Conservation (phyloP, 2,797 vertebrate species). For the Sciurus vulgaris region DNA sequence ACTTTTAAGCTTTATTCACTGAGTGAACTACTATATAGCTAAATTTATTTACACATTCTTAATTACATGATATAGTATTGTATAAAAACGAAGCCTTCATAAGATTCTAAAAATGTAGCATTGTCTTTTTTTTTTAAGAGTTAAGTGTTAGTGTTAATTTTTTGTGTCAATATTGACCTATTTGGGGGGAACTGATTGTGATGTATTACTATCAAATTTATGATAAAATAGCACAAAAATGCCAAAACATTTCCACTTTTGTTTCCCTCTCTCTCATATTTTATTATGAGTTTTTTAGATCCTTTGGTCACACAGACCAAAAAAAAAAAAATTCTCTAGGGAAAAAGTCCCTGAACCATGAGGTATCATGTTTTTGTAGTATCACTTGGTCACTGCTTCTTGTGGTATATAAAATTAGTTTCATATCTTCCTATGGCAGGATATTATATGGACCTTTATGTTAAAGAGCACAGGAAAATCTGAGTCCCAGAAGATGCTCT, state of each 20-base stretch:
- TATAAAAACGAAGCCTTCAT: too few species aligned
- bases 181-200: not conserved
- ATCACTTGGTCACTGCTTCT: not conserved
- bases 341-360: conserved; percentile 7
- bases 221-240: not conserved
- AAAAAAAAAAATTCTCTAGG: conserved; percentile 21
- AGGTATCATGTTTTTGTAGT: not conserved
- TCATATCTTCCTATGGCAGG: not conserved
- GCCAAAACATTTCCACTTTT: not conserved
- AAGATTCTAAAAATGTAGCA: too few species aligned
- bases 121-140: too few species aligned
- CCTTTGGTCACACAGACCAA: not conserved
- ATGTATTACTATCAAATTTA: not conserved
- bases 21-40: too few species aligned
- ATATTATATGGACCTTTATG: not conserved
- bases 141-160: not conserved
- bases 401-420: not conserved
- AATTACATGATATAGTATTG: too few species aligned
- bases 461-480: not conserved
- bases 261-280: not conserved
- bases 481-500: not conserved
- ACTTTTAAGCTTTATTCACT: too few species aligned
- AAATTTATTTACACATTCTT: too few species aligned
- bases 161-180: not conserved
- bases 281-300: conserved; percentile 25